These are phyloP conservation scores for Trichosurus vulpecula DNA, from an alignment of 2,797 vertebrate genomes.

Conservation along the genomic window DNA sequence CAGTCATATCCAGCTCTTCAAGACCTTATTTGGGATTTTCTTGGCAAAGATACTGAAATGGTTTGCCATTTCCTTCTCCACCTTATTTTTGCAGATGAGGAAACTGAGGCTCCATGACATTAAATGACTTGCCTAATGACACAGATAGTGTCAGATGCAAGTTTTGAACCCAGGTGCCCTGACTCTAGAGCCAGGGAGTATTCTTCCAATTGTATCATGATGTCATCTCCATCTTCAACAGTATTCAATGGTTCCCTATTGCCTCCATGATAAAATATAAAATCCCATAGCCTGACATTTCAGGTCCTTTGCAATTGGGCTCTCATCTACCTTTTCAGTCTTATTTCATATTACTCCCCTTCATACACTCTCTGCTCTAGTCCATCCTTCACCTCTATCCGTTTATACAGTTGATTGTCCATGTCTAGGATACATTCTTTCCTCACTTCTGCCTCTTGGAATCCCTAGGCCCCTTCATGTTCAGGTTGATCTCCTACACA, in stretches of 20 bases:
- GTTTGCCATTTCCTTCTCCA: background rate
- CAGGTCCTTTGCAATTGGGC: background rate
- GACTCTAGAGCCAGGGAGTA: background rate
- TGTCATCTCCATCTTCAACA: background rate
- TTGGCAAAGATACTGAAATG: background rate
- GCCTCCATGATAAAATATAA: background rate
- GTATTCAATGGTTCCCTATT: background rate
- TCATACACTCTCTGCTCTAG: background rate
- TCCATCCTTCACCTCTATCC: background rate
- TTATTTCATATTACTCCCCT: background rate
- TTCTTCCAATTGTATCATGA: background rate
- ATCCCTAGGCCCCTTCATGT: background rate
- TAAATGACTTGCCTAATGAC: too few species aligned
- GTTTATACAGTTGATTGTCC: background rate
- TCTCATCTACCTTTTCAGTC: background rate
- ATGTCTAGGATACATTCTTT: background rate
- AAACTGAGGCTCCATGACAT: background rate
- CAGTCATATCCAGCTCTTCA: background rate
- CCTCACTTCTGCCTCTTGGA: background rate
- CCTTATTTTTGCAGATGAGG: background rate
- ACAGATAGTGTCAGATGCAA: too few species aligned
- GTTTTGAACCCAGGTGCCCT: background rate
- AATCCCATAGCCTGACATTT: background rate
- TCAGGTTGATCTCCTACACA: background rate
- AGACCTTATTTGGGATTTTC: background rate